These are phyloP conservation scores for Spisula subtruncata DNA, from an alignment of 2,888 invertebrate genomes.

Conservation along the genomic window DNA sequence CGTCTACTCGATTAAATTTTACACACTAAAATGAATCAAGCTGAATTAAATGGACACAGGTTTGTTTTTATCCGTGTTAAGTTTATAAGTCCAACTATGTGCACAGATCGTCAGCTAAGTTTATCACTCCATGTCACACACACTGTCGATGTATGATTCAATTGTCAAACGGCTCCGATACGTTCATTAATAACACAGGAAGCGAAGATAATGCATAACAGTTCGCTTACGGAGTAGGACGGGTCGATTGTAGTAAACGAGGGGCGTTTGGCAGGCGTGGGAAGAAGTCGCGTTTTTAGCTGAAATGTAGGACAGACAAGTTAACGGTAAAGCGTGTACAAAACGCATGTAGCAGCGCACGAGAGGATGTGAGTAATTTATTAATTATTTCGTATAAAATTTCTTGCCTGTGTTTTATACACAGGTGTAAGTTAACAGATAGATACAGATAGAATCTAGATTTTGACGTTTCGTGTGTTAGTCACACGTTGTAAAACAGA, in stretches of 20 bases:
- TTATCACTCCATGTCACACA: slow-evolving; percentile 29
- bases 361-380: slow-evolving; percentile 61
- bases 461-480: not conserved
- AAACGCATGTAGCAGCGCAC: not conserved
- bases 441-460: not conserved
- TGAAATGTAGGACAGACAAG: slow-evolving; percentile 51
- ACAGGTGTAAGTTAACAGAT: slow-evolving; percentile 32
- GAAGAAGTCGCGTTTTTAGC: slow-evolving; percentile 52
- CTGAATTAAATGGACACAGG: not conserved
- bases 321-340: slow-evolving; percentile 60
- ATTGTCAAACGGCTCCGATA: slow-evolving; percentile 65
- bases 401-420: not conserved
- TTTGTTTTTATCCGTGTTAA: not conserved
- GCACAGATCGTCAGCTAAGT: not conserved
- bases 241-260: slow-evolving; percentile 65
- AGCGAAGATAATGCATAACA: slow-evolving; percentile 72
- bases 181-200: slow-evolving; percentile 63
- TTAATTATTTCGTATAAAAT: slow-evolving; percentile 46
- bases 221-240: slow-evolving; percentile 75
- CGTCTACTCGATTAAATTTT: not conserved
- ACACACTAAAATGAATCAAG: not conserved
- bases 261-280: slow-evolving; percentile 67
- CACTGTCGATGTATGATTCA: slow-evolving; percentile 39
- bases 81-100: not conserved
- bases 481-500: not conserved